Conservation (phyloP, 2,888 invertebrate genomes). For the Drosophila kuntzei region DNA sequence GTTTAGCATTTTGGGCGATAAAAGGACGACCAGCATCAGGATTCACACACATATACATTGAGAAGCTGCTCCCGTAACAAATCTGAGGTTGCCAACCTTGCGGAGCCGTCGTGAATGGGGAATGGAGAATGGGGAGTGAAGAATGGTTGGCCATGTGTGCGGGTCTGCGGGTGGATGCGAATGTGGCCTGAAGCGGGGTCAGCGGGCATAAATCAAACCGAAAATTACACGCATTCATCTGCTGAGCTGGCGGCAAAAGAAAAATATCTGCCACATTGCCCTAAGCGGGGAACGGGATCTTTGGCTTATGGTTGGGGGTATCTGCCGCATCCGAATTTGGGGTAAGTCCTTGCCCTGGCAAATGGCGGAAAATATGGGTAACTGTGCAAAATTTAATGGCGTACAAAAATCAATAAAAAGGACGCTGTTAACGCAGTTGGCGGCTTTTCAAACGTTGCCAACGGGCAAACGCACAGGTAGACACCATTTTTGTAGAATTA, state of each 20-base stretch:
- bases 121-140: background rate
- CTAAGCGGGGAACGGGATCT: slow-evolving; percentile 1
- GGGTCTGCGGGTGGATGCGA: slow-evolving; percentile 37
- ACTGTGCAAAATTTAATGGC: slow-evolving; percentile 83
- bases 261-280: slow-evolving; percentile 80
- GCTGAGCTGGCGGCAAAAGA: slow-evolving; percentile 80
- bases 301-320: slow-evolving; percentile 1
- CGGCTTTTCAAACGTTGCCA: slow-evolving; percentile 19
- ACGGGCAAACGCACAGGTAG: slow-evolving; percentile 44
- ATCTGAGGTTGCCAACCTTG: slow-evolving; percentile 75
- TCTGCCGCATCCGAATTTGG: slow-evolving; percentile 38
- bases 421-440: slow-evolving; percentile 46
- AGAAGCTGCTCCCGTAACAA: slow-evolving; percentile 61
- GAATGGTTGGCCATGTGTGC: slow-evolving; percentile 52
- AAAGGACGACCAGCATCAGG: slow-evolving; percentile 62
- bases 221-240: slow-evolving; percentile 84
- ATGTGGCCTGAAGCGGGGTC: slow-evolving; percentile 68
- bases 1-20: slow-evolving; percentile 79
- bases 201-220: slow-evolving; percentile 82
- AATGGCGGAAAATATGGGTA: slow-evolving; percentile 82
- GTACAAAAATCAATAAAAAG: slow-evolving; percentile 79
- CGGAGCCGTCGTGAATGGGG: background rate
- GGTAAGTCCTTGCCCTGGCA: slow-evolving; percentile 52
- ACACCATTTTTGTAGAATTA: slow-evolving; percentile 4
- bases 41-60: slow-evolving; percentile 14